Conservation (phyloP, 2,113 vertebrate species). For the Corythaeola cristata region DNA sequence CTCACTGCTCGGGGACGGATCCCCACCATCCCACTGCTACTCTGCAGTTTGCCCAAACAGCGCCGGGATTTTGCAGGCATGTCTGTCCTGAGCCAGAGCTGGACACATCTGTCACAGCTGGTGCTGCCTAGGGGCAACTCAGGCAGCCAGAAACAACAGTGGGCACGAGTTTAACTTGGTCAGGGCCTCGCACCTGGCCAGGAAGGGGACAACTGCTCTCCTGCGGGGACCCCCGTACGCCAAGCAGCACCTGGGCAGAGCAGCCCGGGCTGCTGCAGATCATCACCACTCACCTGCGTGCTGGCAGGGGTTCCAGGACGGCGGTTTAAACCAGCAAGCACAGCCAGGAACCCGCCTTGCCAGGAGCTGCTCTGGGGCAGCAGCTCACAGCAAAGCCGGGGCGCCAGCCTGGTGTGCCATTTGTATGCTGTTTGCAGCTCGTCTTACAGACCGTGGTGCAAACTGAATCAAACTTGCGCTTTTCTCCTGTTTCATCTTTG, state of each 20-base stretch:
- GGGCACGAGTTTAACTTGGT: background rate
- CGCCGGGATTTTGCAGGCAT: accelerated
- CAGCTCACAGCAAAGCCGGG: background rate
- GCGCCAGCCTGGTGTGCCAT: background rate
- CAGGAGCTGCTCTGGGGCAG: background rate
- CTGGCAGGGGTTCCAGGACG: background rate
- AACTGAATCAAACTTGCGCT: background rate
- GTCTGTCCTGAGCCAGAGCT: background rate
- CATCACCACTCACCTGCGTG: background rate
- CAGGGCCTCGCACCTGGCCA: background rate
- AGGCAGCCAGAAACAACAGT: background rate
- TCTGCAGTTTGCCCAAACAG: background rate
- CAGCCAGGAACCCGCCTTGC: background rate
- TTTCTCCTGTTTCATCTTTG: background rate
- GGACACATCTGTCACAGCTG: background rate
- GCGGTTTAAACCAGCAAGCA: background rate
- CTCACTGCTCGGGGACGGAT: background rate
- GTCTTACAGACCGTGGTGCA: background rate
- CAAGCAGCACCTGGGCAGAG: background rate
- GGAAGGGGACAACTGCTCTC: background rate
- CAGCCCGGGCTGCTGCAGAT: background rate
- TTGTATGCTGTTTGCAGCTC: background rate
- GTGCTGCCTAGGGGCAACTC: background rate
- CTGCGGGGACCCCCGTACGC: background rate
- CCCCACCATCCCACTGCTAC: background rate